phyloP scores from a whole-genome alignment of 2,797 vertebrate species.

The Bovichtus diacanthus region DNA sequence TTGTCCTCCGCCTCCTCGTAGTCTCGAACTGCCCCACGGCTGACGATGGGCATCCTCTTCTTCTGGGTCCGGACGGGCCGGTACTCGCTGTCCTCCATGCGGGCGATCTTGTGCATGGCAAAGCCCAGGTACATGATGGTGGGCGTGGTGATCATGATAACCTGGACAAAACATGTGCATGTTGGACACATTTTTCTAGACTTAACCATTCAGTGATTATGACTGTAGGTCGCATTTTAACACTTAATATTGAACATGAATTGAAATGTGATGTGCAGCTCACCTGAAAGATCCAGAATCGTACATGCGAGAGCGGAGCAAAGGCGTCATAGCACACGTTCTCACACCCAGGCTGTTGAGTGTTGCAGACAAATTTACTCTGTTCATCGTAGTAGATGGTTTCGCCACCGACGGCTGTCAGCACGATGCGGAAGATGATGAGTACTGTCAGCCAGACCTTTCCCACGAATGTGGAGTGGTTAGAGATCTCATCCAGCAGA shows the following conservation, averaged over 20 bases:
- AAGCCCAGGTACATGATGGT: constrained; percentile 93
- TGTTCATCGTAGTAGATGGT: constrained; percentile 95
- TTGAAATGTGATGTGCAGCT: not conserved
- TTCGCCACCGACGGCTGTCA: constrained; percentile 91
- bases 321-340: constrained; percentile 93
- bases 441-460: constrained; percentile 93
- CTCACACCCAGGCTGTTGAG: constrained; percentile 91
- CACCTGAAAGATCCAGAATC: constrained; percentile 94
- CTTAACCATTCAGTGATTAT: not conserved
- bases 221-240: not conserved
- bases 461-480: constrained; percentile 93
- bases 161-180: constrained; percentile 68
- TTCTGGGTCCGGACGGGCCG: constrained; percentile 15
- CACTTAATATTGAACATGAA: not conserved
- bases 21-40: constrained; percentile 82
- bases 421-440: constrained; percentile 92
- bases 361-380: constrained; percentile 93
- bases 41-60: constrained; percentile 83
- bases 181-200: not conserved
- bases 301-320: constrained; percentile 90
- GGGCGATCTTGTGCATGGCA: constrained; percentile 91
- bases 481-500: constrained; percentile 93
- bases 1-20: constrained; percentile 91
- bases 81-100: constrained; percentile 77
- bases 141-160: constrained; percentile 90